Evolutionary conservation across 2,888 invertebrate species (phyloP).

Genomic region (Lasioglossum marginatum): DNA sequence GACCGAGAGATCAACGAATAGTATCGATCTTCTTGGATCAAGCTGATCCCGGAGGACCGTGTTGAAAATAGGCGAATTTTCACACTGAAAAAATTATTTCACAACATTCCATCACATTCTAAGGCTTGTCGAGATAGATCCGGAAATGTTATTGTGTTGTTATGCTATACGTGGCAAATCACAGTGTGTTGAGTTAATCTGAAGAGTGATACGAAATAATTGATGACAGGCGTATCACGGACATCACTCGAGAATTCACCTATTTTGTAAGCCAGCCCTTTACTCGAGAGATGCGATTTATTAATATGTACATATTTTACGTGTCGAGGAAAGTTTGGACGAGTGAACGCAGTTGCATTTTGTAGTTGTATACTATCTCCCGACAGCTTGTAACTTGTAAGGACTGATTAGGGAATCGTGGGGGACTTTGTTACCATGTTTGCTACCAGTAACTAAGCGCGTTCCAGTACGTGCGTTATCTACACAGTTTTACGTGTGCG

Average conservation of each 20-base stretch:
- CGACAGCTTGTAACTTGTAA: background rate
- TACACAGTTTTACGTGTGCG: background rate
- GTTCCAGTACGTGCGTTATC: background rate
- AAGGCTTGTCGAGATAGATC: no score
- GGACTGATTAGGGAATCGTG: slow-evolving; percentile 23
- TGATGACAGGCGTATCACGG: no score
- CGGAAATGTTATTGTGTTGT: no score
- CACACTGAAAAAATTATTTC: background rate
- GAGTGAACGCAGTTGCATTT: background rate
- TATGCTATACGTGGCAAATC: no score
- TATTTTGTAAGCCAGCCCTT: background rate
- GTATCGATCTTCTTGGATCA: background rate
- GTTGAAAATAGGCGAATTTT: background rate
- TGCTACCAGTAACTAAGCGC: background rate
- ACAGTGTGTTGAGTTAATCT: no score
- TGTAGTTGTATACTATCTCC: background rate
- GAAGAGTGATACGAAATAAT: no score
- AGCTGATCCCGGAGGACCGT: background rate
- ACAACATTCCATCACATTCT: no score
- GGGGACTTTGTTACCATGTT: background rate
- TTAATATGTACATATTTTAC: background rate
- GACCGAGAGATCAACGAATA: background rate
- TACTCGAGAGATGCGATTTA: background rate
- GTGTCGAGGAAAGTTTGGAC: background rate
- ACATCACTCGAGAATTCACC: no score